Evolutionary conservation across 2,113 vertebrate genomes (phyloP), one percentile per base, ranked within the genome.

Genomic region (Dipodomys merriami): DNA sequence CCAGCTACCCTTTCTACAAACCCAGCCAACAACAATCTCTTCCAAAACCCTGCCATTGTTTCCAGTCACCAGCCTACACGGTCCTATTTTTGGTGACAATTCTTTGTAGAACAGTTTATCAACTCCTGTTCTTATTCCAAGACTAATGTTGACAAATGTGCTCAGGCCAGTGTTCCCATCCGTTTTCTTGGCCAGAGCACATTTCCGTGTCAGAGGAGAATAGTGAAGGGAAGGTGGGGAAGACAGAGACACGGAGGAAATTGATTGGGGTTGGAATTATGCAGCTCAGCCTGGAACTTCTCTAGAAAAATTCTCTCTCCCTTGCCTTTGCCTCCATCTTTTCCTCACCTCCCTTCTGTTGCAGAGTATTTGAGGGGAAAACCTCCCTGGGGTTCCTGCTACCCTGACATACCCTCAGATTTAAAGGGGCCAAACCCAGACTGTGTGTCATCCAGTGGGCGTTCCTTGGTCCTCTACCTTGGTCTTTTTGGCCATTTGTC

Each of bases 51-150:
- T 67, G 39, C 6, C 12, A 29, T 72, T 80, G 33, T 73, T 85
- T 64, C 86, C 27, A 33, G 27, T 53, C 39, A 49, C 13, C n/a
- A 67, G 30, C 60, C 35, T 81, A 7, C 2, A 19, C 16, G 57
- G 33, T 53, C 39, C 69, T 69, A 23, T 69, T 89, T 86, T 74
- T 46, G 39, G 44, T 88, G 71, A 69, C 1, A 19, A 23, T 74
- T 88, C 25, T 91, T 60, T 49, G 35, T 88, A 71, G 35, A 64
- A 69, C 30, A 89, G 27, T 83, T 88, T 78, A 62, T 88, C 65
- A 23, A 6, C n/a, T 62, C 30, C 22, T 71, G 8, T 65, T 25
- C 60, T 53, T 73, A 77, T 67, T 30, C 12, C 53, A 57, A 57
- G 57, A 67, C 46, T 71, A 39, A 57, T 39, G 25, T n/a, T n/a